A percentile compares a stretch with the other conserved stretches of the same genome.
phyloP scores from a whole-genome alignment of 35 echinoderm and acorn worm species.

The Holothuria glaberrima region DNA sequence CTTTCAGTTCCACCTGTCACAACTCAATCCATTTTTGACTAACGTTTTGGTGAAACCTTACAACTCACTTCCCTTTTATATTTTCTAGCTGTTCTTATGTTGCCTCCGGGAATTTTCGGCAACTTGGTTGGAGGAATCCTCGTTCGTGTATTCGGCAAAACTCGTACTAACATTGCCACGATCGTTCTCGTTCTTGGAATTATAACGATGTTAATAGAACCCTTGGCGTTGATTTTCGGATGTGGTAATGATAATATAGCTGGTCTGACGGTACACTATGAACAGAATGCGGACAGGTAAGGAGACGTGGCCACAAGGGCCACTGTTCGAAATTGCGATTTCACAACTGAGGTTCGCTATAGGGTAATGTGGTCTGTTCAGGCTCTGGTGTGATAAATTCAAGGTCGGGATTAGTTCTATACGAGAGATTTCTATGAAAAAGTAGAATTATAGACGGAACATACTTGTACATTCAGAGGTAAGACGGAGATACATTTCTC shows the following conservation, averaged over 20 bases:
- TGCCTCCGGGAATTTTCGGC: constrained; percentile 67
- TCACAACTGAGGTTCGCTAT: too few relatives aligned
- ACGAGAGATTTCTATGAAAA: too few relatives aligned
- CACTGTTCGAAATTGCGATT: too few relatives aligned
- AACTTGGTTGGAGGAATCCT: constrained; percentile 68
- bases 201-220: constrained; percentile 18
- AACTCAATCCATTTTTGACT: not conserved
- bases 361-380: too few relatives aligned
- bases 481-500: too few relatives aligned
- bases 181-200: constrained; percentile 26
- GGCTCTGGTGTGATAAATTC: too few relatives aligned
- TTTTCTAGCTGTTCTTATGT: constrained; percentile 56
- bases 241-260: constrained; percentile 54
- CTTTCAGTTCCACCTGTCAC: too few relatives aligned
- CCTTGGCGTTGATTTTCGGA: constrained; percentile 42
- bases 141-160: constrained; percentile 64
- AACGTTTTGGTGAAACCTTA: not conserved
- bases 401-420: not conserved
- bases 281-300: not conserved
- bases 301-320: too few relatives aligned
- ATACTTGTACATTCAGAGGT: too few relatives aligned
- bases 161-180: constrained; percentile 15
- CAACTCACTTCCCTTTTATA: not conserved
- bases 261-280: constrained; percentile 63
- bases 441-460: too few relatives aligned